Evolutionary conservation across 2,888 invertebrate genomes (phyloP), one percentile per base, ranked within the genome.

Genomic region (Drosophila silvestris): DNA sequence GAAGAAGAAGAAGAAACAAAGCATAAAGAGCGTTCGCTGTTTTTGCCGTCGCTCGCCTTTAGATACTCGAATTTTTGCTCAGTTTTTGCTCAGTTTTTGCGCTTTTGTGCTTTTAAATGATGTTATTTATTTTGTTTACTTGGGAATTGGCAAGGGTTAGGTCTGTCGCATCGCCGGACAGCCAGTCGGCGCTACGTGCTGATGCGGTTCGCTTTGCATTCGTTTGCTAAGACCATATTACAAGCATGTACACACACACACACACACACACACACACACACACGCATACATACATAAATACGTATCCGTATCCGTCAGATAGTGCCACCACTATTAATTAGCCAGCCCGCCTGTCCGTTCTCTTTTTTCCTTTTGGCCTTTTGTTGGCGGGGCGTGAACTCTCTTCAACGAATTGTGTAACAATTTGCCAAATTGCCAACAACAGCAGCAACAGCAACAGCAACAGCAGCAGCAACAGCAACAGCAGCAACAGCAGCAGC

Each of bases 111-210:
- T 77, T 77, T 72, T 78, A 83, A 82, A 78, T 84, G 65, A 76
- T 84, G 67, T 80, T 85, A 77, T 81, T 81, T 85, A 74, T 90
- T 83, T 72, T 86, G 84, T 81, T 86, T 89, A 86, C 91, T 90
- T 79, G 73, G 63, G 77, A 70, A 85, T 84, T 85, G 78, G 77
- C 85, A 77, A 80, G 86, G 67, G 79, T 69, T 35, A 2, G 58
- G 74, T 73, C 74, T 65, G 71, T 72, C 69, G 66, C 50, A 53
- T 59, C 39, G 30, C 68, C 67, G 67, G 74, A 70, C 75, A 54
- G 68, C 57, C 87, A 52, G 70, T 59, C 69, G 74, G 41, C 65
- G 78, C 44, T 76, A 54, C 53, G 78, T 80, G 77, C 50, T 68
- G 71, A 57, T 65, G 66, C 72, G 70, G 68, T 75, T 51, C 72